Evolutionary conservation across 2,797 vertebrate species (phyloP).

Genomic region (Tiaroga cobitis): DNA sequence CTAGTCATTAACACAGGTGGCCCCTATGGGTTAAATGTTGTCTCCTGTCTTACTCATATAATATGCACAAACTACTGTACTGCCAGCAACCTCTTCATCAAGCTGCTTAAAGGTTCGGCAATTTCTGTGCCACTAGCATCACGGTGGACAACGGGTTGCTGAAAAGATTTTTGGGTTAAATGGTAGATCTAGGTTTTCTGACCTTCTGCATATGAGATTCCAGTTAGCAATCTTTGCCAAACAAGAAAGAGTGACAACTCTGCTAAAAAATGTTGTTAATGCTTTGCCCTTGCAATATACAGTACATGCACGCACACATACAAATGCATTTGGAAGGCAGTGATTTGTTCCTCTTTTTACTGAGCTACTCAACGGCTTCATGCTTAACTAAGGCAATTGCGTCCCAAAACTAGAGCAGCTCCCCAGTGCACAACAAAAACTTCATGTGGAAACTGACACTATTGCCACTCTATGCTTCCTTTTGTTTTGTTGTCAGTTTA

Average conservation of each 20-base stretch:
- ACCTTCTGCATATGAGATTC: conserved; percentile 18
- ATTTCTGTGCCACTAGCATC: background rate
- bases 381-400: conserved; percentile 11
- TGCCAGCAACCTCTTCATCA: conserved; percentile 8
- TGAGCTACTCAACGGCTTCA: background rate
- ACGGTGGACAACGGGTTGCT: background rate
- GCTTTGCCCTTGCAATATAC: background rate
- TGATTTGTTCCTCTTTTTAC: background rate
- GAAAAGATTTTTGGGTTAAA: conserved; percentile 28
- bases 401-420: conserved; percentile 61
- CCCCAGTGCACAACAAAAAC: conserved; percentile 48
- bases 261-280: background rate
- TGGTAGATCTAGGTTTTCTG: background rate
- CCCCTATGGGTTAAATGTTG: background rate
- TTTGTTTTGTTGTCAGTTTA: conserved; percentile 40
- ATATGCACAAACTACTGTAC: conserved; percentile 19
- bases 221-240: background rate
- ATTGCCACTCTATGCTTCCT: conserved; percentile 8
- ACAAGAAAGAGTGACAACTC: background rate
- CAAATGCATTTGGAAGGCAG: background rate
- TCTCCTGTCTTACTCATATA: conserved; percentile 1
- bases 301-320: background rate
- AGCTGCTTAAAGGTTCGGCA: background rate
- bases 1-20: conserved; percentile 41
- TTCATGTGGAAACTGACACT: conserved; percentile 25